These are phyloP conservation scores for Morone chrysops DNA, from an alignment of 2,113 vertebrate species.

Conservation along the genomic window DNA sequence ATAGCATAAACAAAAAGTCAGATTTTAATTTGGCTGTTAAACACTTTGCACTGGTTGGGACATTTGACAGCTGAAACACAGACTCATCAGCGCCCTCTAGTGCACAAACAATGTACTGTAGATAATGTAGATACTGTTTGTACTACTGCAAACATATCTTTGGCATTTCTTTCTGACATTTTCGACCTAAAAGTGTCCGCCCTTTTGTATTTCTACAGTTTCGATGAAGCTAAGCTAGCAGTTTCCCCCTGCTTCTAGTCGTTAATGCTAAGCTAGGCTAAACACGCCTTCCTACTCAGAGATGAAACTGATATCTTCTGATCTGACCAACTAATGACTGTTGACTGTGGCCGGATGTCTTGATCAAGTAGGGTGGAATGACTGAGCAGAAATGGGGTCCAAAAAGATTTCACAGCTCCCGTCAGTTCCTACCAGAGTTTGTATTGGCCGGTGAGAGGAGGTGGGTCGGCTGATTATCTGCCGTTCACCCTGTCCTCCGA, in stretches of 20 bases:
- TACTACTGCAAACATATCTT: neutral
- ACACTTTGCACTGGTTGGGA: neutral
- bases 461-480: conserved; percentile 59
- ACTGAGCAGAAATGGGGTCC: neutral
- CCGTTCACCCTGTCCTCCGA: conserved; percentile 67
- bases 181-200: neutral
- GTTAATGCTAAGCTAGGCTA: conserved; percentile 21
- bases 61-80: neutral
- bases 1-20: too few species aligned
- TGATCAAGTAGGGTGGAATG: neutral
- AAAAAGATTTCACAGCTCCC: conserved; percentile 30
- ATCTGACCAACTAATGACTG: neutral
- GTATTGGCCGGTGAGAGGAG: conserved; percentile 51
- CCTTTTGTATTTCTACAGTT: neutral
- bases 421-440: conserved; percentile 45
- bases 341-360: neutral
- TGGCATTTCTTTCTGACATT: neutral
- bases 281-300: neutral
- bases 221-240: neutral
- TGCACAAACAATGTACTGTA: neutral
- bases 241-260: conserved; percentile 2
- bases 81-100: neutral
- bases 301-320: neutral
- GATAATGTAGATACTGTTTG: too few species aligned
- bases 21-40: too few species aligned